phyloP scores from a whole-genome alignment of 1,140 invertebrate genomes.

The Samia ricini region DNA sequence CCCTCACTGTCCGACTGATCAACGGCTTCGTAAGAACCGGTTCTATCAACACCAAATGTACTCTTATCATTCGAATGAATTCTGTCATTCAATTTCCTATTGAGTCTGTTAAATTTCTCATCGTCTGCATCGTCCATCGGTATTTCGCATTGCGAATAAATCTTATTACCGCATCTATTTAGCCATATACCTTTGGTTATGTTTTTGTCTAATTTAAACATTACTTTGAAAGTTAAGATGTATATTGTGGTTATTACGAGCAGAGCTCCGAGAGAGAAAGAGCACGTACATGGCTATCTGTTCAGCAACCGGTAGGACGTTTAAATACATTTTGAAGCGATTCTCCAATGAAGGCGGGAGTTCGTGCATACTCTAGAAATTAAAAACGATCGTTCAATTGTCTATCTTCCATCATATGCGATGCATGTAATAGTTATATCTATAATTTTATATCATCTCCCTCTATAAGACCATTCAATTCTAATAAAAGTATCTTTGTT shows the following conservation, averaged over 20 bases:
- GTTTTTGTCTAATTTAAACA: slow-evolving; percentile 51
- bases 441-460: not conserved
- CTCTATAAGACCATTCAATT: no score
- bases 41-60: slow-evolving; percentile 7
- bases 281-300: slow-evolving; percentile 78
- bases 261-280: slow-evolving; percentile 75
- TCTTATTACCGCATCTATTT: slow-evolving; percentile 35
- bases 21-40: slow-evolving; percentile 42
- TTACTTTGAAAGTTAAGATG: slow-evolving; percentile 59
- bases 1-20: slow-evolving; percentile 58
- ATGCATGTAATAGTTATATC: not conserved
- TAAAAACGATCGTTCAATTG: slow-evolving; percentile 22
- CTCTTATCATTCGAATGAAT: slow-evolving; percentile 1
- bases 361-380: slow-evolving; percentile 82
- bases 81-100: slow-evolving; percentile 22
- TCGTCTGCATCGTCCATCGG: slow-evolving; percentile 48
- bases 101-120: slow-evolving; percentile 26
- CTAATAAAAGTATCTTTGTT: not conserved
- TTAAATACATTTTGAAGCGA: slow-evolving; percentile 86
- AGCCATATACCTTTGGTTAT: slow-evolving; percentile 38
- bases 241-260: slow-evolving; percentile 50
- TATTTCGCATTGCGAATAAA: slow-evolving; percentile 66
- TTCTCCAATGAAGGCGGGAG: slow-evolving; percentile 80
- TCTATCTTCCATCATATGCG: not conserved
- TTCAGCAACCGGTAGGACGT: slow-evolving; percentile 81